Base-by-base conservation (phyloP, 2,888 invertebrate species). In the Cyrtodaria siliqua region DNA sequence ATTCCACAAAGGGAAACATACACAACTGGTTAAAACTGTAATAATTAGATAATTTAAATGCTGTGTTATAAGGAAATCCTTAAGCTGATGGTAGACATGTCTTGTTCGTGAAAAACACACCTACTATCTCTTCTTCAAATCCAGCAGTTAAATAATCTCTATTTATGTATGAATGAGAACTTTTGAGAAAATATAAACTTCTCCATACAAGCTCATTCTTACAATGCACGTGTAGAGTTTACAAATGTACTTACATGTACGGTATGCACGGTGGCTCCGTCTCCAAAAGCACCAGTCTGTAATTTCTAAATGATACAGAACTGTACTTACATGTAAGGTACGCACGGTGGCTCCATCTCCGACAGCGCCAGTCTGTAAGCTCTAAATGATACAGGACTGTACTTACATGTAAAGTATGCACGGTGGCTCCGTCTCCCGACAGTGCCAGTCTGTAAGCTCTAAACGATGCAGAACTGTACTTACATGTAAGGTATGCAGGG, bases 401-500 rank as follows among this genome's bases (percentile, higher is more conserved):
- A 95, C 96, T 95, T 94, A 99, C 99, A 99, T 98, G 93, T 99
- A 99, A 2, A 99, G 99, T 94, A 99, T 99, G 93, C 99, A 99
- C 38, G 99, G 99, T 38, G 99, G 98, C 91, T 97, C 96, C 4
- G 99, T 98, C 92, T 98, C n/a, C 98, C 4, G 97, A 96, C 84
- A 99, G 94, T 55, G 98, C 98, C 93, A 96, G 97, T 64, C 99
- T 95, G 93, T 99, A 99, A n/a, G 97, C 97, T 87, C 98, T 95
- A 95, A 99, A 99, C 87, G 99, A 99, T 44, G 97, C 97, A n/a
- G 98, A 97, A 83, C 98, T 98, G 94, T 99, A 95, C 96, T 95
- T 94, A 99, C 99, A 99, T 98, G 93, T 99, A 99, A 2, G 99
- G 99, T 94, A 99, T 99, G 93, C 99, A 99, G 38, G 99, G 99